Conservation (phyloP, 2,888 invertebrate genomes). For the Protula sp. region DNA sequence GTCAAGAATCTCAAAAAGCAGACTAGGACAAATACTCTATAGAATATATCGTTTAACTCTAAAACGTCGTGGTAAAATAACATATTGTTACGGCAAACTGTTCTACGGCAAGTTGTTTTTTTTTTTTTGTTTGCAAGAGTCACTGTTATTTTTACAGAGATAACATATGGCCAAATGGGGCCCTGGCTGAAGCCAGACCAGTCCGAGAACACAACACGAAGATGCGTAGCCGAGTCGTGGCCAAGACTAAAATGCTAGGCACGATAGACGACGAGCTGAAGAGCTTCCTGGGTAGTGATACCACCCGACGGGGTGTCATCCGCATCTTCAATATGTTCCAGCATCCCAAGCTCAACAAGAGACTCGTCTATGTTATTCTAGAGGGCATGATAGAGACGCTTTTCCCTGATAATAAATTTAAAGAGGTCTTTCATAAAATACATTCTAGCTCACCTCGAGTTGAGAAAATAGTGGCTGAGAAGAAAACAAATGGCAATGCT, state of each 20-base stretch:
- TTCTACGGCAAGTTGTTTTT: no score
- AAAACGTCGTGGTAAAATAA: no score
- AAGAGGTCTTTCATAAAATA: constrained; percentile 67
- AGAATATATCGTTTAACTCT: no score
- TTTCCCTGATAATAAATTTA: constrained; percentile 74
- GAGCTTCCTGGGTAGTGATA: constrained; percentile 83
- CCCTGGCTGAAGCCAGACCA: constrained; percentile 58
- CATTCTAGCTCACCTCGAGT: constrained; percentile 58
- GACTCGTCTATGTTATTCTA: constrained; percentile 75
- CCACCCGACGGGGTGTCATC: constrained; percentile 74
- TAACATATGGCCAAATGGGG: constrained; percentile 61
- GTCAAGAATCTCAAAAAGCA: no score
- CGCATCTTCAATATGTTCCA: constrained; percentile 85
- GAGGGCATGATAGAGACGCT: constrained; percentile 75
- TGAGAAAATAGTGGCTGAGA: constrained; percentile 5
- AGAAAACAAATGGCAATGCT: neutral
- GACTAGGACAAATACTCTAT: no score
- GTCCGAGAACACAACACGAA: constrained; percentile 61
- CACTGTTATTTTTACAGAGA: constrained; percentile 52
- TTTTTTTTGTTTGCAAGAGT: no score
- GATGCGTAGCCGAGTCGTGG: constrained; percentile 75
- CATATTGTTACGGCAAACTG: no score
- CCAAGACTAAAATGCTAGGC: constrained; percentile 77
- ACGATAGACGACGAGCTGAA: constrained; percentile 70
- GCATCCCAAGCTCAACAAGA: constrained; percentile 74